These are phyloP conservation scores for Plagodis pulveraria DNA, from an alignment of 2,888 invertebrate genomes.

Conservation along the genomic window DNA sequence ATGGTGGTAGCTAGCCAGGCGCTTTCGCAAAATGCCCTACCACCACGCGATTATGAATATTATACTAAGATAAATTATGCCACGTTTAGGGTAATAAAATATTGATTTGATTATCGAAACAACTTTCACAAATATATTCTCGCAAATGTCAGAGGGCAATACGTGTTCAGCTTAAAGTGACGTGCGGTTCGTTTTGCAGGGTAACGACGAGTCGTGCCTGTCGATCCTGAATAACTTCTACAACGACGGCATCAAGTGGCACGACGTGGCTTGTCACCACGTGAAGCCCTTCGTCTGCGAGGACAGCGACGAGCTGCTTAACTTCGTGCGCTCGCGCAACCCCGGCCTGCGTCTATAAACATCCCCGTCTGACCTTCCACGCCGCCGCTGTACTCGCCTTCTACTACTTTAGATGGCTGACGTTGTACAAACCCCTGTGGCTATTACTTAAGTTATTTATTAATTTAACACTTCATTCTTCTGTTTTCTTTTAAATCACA, in stretches of 20 bases:
- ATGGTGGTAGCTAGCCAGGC: too few relatives aligned
- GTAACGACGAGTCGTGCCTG: conserved; percentile 95
- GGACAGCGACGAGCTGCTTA: conserved; percentile 95
- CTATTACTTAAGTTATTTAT: conserved; percentile 78
- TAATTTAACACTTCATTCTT: conserved; percentile 41
- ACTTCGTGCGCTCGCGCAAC: conserved; percentile 95
- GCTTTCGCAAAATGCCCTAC: too few relatives aligned
- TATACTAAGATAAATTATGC: conserved; percentile 13
- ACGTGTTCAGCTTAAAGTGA: not conserved
- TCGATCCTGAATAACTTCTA: conserved; percentile 96
- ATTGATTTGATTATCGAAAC: conserved; percentile 14
- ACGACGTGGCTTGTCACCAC: conserved; percentile 94
- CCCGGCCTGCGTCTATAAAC: conserved; percentile 91
- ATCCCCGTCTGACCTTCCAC: conserved; percentile 10
- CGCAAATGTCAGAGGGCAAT: too few relatives aligned
- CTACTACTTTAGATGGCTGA: conserved; percentile 68
- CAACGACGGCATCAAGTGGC: conserved; percentile 94
- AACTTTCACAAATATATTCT: conserved; percentile 16
- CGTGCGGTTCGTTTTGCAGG: conserved; percentile 73
- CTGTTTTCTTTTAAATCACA: conserved; percentile 1
- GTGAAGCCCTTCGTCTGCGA: conserved; percentile 95
- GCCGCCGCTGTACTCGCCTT: conserved; percentile 45
- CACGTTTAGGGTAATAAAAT: conserved; percentile 4
- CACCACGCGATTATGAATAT: too few relatives aligned
- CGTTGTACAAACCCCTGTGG: conserved; percentile 79